These are phyloP conservation scores for Zelleria hepariella DNA, from an alignment of 2,888 invertebrate genomes.

Conservation along the genomic window DNA sequence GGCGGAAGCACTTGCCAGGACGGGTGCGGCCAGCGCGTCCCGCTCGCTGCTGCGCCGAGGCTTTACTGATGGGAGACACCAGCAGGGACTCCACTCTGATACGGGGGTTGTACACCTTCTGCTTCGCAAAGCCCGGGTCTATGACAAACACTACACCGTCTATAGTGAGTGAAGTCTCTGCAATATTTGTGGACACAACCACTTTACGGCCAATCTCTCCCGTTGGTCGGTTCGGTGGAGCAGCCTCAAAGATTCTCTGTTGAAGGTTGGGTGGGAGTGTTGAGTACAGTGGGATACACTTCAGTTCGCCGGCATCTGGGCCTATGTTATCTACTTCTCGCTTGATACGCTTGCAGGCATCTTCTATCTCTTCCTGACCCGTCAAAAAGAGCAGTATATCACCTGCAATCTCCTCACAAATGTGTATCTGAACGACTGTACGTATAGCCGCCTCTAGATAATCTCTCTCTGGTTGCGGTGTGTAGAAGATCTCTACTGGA, in stretches of 20 bases:
- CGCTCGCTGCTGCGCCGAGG: conserved; percentile 98
- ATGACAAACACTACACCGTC: conserved; percentile 99
- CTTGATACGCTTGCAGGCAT: conserved; percentile 97
- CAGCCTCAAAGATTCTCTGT: conserved; percentile 96
- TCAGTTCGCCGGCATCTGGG: conserved; percentile 96
- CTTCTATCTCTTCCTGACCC: conserved; percentile 96
- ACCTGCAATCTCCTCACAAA: conserved; percentile 93
- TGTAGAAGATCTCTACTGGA: conserved; percentile 90
- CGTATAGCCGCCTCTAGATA: conserved; percentile 98
- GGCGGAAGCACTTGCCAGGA: conserved; percentile 97
- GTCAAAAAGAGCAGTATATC: conserved; percentile 94
- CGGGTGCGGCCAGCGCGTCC: conserved; percentile 98
- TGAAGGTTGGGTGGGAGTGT: conserved; percentile 97
- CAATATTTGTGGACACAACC: conserved; percentile 99
- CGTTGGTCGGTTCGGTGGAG: conserved; percentile 91
- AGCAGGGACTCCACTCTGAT: conserved; percentile 94
- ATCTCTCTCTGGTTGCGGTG: conserved; percentile 96
- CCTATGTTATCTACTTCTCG: conserved; percentile 95
- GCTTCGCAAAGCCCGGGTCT: conserved; percentile 99
- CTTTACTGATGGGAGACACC: conserved; percentile 99
- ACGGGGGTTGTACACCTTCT: conserved; percentile 94
- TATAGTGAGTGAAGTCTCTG: conserved; percentile 98
- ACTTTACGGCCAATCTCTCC: conserved; percentile 93
- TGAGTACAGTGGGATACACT: conserved; percentile 98
- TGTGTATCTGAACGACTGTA: conserved; percentile 95